A percentile compares a stretch with the other conserved stretches of the same genome.
phyloP scores from a whole-genome alignment of 2,888 invertebrate genomes.

The Cataglyphis cursor region DNA sequence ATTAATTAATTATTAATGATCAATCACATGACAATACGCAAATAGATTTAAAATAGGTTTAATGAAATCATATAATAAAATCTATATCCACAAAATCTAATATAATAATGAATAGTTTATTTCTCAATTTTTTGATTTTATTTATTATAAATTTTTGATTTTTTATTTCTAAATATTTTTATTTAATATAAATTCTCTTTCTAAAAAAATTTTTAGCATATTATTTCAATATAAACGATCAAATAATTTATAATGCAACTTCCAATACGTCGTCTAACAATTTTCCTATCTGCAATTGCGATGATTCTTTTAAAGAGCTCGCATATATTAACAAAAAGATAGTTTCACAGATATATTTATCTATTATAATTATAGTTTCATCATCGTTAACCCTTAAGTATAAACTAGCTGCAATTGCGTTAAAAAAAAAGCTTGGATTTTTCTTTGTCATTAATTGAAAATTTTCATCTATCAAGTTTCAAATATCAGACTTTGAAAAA shows the following conservation, averaged over 20 bases:
- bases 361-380: constrained; percentile 20
- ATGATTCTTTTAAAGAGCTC: neutral
- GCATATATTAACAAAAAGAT: constrained; percentile 36
- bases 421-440: neutral
- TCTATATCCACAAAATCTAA: neutral
- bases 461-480: neutral
- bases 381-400: constrained; percentile 6
- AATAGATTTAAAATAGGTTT: neutral
- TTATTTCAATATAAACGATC: constrained; percentile 26
- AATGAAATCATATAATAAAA: constrained; percentile 5
- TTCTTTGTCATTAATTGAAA: constrained; percentile 14
- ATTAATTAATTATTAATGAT: constrained; percentile 10
- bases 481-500: neutral
- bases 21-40: neutral
- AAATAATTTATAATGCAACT: constrained; percentile 38
- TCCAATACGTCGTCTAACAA: neutral
- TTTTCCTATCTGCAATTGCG: neutral
- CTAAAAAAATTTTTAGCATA: too few species aligned
- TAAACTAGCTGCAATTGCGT: neutral
- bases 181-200: too few species aligned
- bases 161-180: neutral
- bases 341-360: constrained; percentile 23
- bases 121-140: neutral
- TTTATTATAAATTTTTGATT: neutral
- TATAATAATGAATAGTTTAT: neutral